Percentiles rank a stretch among this genome's conserved stretches.
phyloP scores from a whole-genome alignment of 2,888 invertebrate genomes.

The Elysia crispata region DNA sequence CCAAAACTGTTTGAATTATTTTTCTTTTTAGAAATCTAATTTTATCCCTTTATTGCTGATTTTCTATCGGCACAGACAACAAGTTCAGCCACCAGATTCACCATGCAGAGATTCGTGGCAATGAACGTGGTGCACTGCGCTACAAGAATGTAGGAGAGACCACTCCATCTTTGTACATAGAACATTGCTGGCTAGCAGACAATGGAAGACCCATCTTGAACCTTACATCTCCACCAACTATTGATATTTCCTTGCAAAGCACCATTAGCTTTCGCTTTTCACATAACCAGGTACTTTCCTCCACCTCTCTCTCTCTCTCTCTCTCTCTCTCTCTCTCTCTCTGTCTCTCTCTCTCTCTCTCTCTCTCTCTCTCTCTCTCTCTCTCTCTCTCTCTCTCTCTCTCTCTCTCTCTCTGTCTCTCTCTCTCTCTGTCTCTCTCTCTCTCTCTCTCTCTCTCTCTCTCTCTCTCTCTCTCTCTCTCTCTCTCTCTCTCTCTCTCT shows the following conservation, averaged over 20 bases:
- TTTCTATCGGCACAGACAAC: constrained; percentile 83
- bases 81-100: constrained; percentile 94
- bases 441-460: too few species aligned
- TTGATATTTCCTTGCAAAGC: constrained; percentile 91
- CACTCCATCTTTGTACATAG: constrained; percentile 89
- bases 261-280: constrained; percentile 83
- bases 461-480: too few species aligned
- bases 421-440: too few species aligned
- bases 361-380: too few species aligned
- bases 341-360: constrained; percentile 33
- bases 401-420: too few species aligned
- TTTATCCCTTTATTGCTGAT: not conserved
- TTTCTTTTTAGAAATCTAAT: too few species aligned
- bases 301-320: not conserved
- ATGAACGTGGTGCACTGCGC: constrained; percentile 90
- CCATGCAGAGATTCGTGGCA: constrained; percentile 87
- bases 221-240: constrained; percentile 90
- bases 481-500: too few species aligned
- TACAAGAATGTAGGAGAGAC: constrained; percentile 96
- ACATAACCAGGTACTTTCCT: constrained; percentile 69
- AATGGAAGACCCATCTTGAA: constrained; percentile 96
- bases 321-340: not conserved
- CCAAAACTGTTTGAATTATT: too few species aligned
- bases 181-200: constrained; percentile 88
- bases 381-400: too few species aligned